phyloP scores from a whole-genome alignment of 2,888 invertebrate species.

The Bembecia ichneumoniformis region DNA sequence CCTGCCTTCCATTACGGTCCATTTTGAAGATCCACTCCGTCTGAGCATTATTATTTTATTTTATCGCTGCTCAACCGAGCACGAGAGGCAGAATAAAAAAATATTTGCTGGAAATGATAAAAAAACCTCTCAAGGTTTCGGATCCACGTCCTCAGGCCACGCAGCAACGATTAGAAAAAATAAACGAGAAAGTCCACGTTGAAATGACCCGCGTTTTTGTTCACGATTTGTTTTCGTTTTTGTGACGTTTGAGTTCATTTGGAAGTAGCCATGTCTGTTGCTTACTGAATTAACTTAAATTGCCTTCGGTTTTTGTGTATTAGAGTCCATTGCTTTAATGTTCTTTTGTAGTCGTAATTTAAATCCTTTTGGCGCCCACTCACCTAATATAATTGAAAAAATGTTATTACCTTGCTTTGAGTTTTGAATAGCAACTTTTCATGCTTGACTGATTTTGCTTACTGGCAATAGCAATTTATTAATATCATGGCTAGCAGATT shows the following conservation, averaged over 20 bases:
- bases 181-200: conserved; percentile 63
- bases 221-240: conserved; percentile 69
- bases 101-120: conserved; percentile 48
- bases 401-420: background rate
- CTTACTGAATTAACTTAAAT: conserved; percentile 70
- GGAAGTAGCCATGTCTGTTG: conserved; percentile 67
- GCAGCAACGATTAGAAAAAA: conserved; percentile 57
- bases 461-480: too few relatives aligned
- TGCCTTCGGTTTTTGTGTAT: conserved; percentile 49
- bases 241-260: conserved; percentile 71
- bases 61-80: conserved; percentile 60
- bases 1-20: conserved; percentile 47
- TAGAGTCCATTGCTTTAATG: conserved; percentile 37
- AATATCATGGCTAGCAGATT: too few relatives aligned
- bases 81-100: conserved; percentile 54
- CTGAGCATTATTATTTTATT: conserved; percentile 65
- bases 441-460: too few relatives aligned
- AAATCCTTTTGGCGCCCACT: conserved; percentile 13
- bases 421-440: background rate
- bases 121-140: conserved; percentile 57
- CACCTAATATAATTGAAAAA: conserved; percentile 11
- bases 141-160: conserved; percentile 64
- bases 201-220: conserved; percentile 72
- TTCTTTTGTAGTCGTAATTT: conserved; percentile 42
- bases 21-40: conserved; percentile 40